These are phyloP conservation scores for Harlomillsia oculata DNA, from an alignment of 1,140 invertebrate species.

Conservation along the genomic window DNA sequence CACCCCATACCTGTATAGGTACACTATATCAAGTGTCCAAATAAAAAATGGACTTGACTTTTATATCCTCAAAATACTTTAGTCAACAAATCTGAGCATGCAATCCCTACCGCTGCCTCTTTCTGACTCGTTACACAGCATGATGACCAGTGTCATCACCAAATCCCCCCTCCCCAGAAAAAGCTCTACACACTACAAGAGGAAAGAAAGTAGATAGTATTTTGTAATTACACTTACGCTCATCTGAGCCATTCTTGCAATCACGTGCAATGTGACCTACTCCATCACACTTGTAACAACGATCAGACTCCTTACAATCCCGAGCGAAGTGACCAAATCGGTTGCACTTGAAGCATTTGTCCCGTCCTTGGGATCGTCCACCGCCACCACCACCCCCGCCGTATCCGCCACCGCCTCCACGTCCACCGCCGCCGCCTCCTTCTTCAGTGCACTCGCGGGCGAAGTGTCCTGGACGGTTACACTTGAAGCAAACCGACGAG, in stretches of 20 bases:
- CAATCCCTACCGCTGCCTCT: no score
- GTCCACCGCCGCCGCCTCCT: constrained; percentile 13
- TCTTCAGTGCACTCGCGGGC: constrained; percentile 35
- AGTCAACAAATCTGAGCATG: no score
- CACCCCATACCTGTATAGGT: no score
- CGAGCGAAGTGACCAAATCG: constrained; percentile 47
- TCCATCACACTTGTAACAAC: constrained; percentile 87
- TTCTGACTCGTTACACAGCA: no score
- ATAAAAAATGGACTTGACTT: no score
- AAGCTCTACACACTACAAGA: no score
- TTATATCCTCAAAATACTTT: no score
- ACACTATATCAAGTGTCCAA: no score
- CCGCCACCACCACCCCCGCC: constrained; percentile 4
- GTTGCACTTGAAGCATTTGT: constrained; percentile 48
- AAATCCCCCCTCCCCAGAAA: no score
- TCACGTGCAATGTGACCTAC: constrained; percentile 83
- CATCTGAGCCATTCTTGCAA: constrained; percentile 54
- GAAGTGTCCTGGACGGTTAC: constrained; percentile 56
- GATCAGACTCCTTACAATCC: constrained; percentile 44
- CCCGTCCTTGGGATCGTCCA: constrained; percentile 1
- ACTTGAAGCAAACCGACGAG: constrained; percentile 76
- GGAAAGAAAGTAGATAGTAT: no score
- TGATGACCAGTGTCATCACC: no score
- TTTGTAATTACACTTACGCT: constrained; percentile 36
- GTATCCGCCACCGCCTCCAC: no score